A percentile compares a stretch with the other conserved stretches of the same genome.
phyloP scores from a whole-genome alignment of 2,113 vertebrate genomes.

The Dolichallabes microphthalmus region DNA sequence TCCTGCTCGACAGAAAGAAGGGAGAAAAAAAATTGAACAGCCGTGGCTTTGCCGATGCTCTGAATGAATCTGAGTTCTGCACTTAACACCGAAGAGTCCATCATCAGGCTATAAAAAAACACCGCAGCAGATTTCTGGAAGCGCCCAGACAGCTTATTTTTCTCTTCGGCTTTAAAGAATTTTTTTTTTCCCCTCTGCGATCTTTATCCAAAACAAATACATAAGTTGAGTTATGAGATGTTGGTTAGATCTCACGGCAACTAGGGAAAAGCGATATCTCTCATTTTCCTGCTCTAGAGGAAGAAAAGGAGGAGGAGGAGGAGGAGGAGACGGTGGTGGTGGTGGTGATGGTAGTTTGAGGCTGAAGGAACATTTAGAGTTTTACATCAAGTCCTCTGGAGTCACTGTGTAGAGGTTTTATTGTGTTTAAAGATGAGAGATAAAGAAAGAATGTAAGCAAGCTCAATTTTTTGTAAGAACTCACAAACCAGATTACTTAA shows the following conservation, averaged over 20 bases:
- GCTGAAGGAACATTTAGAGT: slow-evolving; percentile 24
- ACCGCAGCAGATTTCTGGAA: slow-evolving; percentile 30
- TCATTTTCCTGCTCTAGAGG: neutral
- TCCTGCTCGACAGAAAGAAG: slow-evolving; percentile 10
- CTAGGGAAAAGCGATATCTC: neutral
- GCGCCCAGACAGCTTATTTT: slow-evolving; percentile 31
- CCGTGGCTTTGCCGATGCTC: neutral
- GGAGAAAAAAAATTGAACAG: slow-evolving; percentile 16
- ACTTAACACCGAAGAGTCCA: slow-evolving; percentile 48
- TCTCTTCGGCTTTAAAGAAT: slow-evolving; percentile 23
- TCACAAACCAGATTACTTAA: neutral
- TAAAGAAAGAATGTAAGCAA: slow-evolving; percentile 18
- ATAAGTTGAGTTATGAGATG: slow-evolving; percentile 23
- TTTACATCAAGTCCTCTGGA: slow-evolving; percentile 34
- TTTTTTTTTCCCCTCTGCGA: slow-evolving; percentile 12
- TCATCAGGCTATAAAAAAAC: slow-evolving; percentile 54
- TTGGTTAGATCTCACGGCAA: slow-evolving; percentile 17
- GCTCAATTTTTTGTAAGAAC: neutral
- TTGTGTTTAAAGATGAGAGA: slow-evolving; percentile 27
- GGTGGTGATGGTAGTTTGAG: neutral
- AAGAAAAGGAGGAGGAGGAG: neutral
- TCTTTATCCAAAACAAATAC: slow-evolving; percentile 50
- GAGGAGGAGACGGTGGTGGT: neutral
- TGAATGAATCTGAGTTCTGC: slow-evolving; percentile 33
- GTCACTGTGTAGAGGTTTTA: slow-evolving; percentile 20